Conservation (phyloP, 2,888 invertebrate species). For the Anticlea derivata region DNA sequence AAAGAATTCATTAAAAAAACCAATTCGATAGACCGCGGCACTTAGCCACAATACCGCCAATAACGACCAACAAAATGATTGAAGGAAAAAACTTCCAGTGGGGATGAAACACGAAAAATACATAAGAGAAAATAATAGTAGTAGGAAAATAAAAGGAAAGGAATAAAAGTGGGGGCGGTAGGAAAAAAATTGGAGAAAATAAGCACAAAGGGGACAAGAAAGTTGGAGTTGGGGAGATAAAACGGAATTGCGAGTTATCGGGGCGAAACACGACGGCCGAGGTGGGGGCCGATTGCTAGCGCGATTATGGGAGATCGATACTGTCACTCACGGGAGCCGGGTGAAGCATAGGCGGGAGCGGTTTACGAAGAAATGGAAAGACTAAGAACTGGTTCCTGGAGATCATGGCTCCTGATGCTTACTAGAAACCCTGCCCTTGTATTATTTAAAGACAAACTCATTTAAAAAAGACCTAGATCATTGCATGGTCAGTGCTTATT, state of each 20-base stretch:
- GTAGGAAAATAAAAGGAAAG: conserved; percentile 76
- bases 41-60: conserved; percentile 76
- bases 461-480: no score
- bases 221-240: conserved; percentile 77
- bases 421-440: no score
- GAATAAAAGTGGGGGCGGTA: conserved; percentile 74
- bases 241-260: conserved; percentile 82
- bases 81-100: conserved; percentile 67
- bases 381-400: no score
- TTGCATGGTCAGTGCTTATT: no score
- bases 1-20: conserved; percentile 78
- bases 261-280: conserved; percentile 69
- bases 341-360: conserved; percentile 36
- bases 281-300: conserved; percentile 69
- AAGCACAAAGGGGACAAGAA: conserved; percentile 81
- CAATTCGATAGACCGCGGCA: conserved; percentile 60
- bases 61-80: conserved; percentile 77
- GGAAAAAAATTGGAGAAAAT: conserved; percentile 79
- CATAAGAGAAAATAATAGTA: conserved; percentile 81
- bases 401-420: no score
- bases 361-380: no score
- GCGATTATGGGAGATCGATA: conserved; percentile 80
- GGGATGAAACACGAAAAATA: conserved; percentile 79
- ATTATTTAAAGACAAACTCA: no score
- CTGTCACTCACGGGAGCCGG: conserved; percentile 67